Evolutionary conservation across 2,797 vertebrate species (phyloP), one percentile per base, ranked within the genome.

Genomic region (Coracias cyanogaster): DNA sequence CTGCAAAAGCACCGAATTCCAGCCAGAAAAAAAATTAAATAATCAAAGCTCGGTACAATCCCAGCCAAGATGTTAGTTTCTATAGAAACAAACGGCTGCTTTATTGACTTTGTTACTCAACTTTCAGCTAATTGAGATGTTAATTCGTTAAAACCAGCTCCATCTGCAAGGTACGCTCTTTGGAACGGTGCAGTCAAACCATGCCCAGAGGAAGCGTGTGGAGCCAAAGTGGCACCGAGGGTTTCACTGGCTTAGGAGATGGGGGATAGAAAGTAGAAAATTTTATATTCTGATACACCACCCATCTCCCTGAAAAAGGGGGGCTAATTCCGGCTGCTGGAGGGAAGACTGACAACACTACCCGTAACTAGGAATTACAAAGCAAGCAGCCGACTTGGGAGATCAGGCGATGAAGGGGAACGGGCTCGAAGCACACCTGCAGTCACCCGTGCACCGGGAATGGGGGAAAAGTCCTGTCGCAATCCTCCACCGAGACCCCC

Each of bases 341-440:
- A 22, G 7, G 35, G 15, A 20, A 35, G 17, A 3, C 35, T 3
- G 29, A 7, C 33, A 3, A 37, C 1, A 9, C 7, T 28, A 5
- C 10, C 6, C 1, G 2, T 6, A 16, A 5, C 28, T 5, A 7
- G 14, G 22, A 22, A 12, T 4, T 4, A 14, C 54, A 7, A 10
- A 14, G 7, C 10, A 3, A 9, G 28, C 48, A 16, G 19, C 8
- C 7, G 6, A 13, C 41, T 3, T 3, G 3, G 9, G 7, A 10
- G 5, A 12, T 26, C 10, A 5, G 29, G 18, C 0, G n/a, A 18
- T 2, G 15, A n/a, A 3, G 5, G 15, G 9, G 33, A 2, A 7
- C 0, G 24, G 2, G 28, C 3, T 1, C 2, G 33, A 35, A 39
- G 10, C 60, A 9, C 54, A 6, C 5, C 28, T 15, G 17, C 28